phyloP scores from a whole-genome alignment of 2,888 invertebrate species.

The Protonemura montana region DNA sequence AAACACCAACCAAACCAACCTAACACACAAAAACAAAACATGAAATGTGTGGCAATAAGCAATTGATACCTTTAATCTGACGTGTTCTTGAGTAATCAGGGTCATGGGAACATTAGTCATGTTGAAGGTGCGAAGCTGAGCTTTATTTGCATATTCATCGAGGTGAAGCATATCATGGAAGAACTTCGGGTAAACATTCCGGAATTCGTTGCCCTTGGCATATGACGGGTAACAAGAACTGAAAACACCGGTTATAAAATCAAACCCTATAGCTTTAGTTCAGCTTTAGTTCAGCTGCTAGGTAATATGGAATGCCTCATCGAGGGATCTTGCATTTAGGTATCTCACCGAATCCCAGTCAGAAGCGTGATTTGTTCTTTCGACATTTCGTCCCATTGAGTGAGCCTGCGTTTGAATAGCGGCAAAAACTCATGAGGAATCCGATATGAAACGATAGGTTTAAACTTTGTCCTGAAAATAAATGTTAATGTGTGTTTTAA shows the following conservation, averaged over 20 bases:
- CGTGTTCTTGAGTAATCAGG: slow-evolving; percentile 10
- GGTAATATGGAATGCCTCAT: no score
- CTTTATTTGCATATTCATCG: slow-evolving; percentile 55
- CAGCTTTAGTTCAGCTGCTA: no score
- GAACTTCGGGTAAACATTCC: slow-evolving; percentile 52
- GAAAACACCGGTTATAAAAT: neutral
- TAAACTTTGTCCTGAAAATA: neutral
- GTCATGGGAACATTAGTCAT: slow-evolving; percentile 49
- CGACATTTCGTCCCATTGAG: slow-evolving; percentile 38
- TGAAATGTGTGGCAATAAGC: no score
- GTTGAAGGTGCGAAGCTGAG: slow-evolving; percentile 55
- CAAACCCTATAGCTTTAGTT: no score
- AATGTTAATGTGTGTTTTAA: no score
- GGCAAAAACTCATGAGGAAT: slow-evolving; percentile 38
- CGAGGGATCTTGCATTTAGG: neutral
- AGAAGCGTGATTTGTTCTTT: neutral
- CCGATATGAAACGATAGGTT: slow-evolving; percentile 24
- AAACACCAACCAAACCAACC: no score
- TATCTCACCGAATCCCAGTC: neutral
- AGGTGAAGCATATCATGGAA: slow-evolving; percentile 54
- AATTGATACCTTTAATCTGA: slow-evolving; percentile 46
- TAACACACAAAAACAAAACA: no score
- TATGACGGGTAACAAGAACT: neutral
- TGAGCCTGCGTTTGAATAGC: slow-evolving; percentile 29
- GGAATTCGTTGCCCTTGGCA: neutral